Evolutionary conservation across 1,140 invertebrate species (phyloP), one percentile per base, ranked within the genome.

Genomic region (Leptoteleia sp.): DNA sequence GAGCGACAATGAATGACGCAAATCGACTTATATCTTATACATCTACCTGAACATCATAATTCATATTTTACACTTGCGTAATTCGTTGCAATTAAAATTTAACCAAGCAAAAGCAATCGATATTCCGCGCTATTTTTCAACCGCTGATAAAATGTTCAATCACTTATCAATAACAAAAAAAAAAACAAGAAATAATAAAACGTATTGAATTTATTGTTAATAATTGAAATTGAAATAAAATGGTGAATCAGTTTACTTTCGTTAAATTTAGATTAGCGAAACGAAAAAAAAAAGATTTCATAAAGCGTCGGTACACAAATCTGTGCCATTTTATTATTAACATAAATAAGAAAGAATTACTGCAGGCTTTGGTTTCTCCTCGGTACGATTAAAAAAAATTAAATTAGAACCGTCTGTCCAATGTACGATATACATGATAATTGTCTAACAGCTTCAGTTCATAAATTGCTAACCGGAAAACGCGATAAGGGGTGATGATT

Each of bases 391-490:
- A 61, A 68, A 76, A 50, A 76, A 76, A 55, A 61, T 65, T 71
- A 59, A 77, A 71, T 50, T 70, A 77, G 75, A 65, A 65, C 57
- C 47, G 65, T 67, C 70, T 59, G 55, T 78, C 48, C 77, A 82
- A 82, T 81, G 72, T 81, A 73, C 62, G 65, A 65, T 54, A 70
- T 72, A 62, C 68, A 81, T 64, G 71, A 81, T 80, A 83, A 83
- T 83, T 83, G 75, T 75, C 68, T 68, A 75, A 78, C 70, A 70
- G 76, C 79, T 81, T 81, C 67, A 67, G 68, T 76, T 76, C 75
- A 83, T 82, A 82, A 84, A 82, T 83, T 81, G 81, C 62, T 72
- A 81, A 83, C 65, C 76, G 78, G 82, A 82, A 80, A 82, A 81
- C 81, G 16, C 42, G 57, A 57, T 54, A 70, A 71, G 75, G 81